Evolutionary conservation across 2,888 invertebrate genomes (phyloP).

Genomic region (Rhagonycha fulva): DNA sequence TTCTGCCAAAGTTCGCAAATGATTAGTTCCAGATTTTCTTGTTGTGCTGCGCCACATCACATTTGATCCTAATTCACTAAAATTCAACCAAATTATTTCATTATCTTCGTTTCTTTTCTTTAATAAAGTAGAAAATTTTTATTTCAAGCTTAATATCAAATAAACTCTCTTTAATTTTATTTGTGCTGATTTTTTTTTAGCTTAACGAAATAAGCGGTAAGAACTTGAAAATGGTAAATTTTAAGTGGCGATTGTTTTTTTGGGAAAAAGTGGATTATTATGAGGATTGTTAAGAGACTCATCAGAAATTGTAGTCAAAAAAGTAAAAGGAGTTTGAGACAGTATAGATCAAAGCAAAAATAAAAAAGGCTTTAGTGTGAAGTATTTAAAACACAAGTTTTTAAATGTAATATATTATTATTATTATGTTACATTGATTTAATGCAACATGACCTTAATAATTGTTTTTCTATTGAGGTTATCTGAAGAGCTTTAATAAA

Average conservation of each 20-base stretch:
- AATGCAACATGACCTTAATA: no score
- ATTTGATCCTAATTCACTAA: conserved; percentile 1
- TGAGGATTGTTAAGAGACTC: no score
- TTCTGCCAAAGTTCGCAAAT: neutral
- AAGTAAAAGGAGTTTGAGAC: no score
- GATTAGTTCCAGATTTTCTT: neutral
- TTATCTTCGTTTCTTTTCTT: conserved; percentile 50
- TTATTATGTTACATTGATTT: no score
- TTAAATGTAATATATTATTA: no score
- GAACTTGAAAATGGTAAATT: neutral
- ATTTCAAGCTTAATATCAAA: neutral
- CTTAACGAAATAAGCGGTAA: conserved; percentile 9
- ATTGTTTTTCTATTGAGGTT: no score
- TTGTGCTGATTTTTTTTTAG: conserved; percentile 43
- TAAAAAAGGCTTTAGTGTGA: no score
- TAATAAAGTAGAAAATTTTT: conserved; percentile 49
- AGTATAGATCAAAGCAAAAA: no score
- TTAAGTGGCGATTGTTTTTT: no score
- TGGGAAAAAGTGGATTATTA: neutral
- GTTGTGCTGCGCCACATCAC: neutral
- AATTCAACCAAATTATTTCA: conserved; percentile 44
- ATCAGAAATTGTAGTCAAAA: no score
- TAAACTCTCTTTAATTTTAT: conserved; percentile 19
- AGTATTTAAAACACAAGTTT: no score
- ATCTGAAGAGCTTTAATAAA: no score